Conservation (phyloP, 1,140 invertebrate species). For the Habropoda laboriosa region DNA sequence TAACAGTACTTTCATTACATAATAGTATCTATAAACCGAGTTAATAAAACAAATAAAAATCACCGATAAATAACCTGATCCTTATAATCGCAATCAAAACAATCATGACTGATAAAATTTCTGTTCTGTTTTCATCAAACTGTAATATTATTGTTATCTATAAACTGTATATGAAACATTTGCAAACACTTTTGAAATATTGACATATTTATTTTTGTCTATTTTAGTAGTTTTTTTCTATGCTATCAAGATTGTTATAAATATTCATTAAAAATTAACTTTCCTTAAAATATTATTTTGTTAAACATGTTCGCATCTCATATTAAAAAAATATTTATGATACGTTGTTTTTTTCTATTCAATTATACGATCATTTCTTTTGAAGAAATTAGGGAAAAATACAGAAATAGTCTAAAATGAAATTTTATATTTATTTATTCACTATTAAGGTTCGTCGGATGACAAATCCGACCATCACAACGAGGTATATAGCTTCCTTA, state of each 20-base stretch:
- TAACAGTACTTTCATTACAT: neutral
- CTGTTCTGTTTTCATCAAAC: neutral
- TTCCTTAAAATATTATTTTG: too few species aligned
- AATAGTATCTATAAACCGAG: neutral
- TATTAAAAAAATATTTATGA: too few species aligned
- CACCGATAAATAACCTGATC: neutral
- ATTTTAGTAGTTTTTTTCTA: neutral
- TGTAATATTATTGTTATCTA: neutral
- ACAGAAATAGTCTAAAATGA: conserved; percentile 9
- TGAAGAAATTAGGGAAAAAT: neutral
- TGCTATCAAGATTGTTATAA: neutral
- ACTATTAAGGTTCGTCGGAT: conserved; percentile 77
- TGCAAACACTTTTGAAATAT: too few species aligned
- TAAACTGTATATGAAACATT: neutral
- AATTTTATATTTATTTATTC: conserved; percentile 76
- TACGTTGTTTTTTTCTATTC: too few species aligned
- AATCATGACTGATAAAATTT: neutral
- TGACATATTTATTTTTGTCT: too few species aligned
- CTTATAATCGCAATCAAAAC: neutral
- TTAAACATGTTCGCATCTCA: too few species aligned
- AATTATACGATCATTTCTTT: too few species aligned
- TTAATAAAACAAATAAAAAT: neutral
- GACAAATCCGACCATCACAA: conserved; percentile 77
- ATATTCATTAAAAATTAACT: too few species aligned
- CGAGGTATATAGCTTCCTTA: conserved; percentile 79